A percentile compares a stretch with the other conserved stretches of the same genome.
Conservation (phyloP, 2,888 invertebrate species). For the Eilema griseolum region DNA sequence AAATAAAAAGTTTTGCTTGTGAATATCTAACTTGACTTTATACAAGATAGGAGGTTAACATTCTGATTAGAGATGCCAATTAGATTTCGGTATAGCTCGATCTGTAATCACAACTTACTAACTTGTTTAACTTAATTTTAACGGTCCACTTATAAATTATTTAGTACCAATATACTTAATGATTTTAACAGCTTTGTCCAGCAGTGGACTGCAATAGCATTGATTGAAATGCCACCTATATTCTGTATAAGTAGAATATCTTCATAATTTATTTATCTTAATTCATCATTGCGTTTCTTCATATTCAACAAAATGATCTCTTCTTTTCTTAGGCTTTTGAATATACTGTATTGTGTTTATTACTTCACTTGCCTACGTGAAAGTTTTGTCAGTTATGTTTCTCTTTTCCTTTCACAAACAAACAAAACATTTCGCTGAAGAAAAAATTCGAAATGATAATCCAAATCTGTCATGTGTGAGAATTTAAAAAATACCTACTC, state of each 20-base stretch:
- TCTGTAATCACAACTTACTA: background rate
- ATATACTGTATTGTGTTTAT: constrained; percentile 3
- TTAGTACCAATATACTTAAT: no score
- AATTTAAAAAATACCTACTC: constrained; percentile 23
- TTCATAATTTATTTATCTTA: background rate
- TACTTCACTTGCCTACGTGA: background rate
- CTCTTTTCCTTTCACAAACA: background rate
- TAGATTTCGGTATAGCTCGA: background rate
- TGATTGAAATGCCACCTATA: no score
- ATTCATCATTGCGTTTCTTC: background rate
- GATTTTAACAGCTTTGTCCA: no score
- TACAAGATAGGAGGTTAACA: background rate
- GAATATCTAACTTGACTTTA: background rate
- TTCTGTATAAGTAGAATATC: background rate
- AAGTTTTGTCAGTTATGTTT: constrained; percentile 10
- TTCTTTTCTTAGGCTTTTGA: background rate
- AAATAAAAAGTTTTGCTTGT: no score
- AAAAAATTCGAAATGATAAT: constrained; percentile 1
- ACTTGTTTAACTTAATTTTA: background rate
- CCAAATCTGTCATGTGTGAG: constrained; percentile 18
- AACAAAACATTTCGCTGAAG: background rate
- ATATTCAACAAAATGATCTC: background rate
- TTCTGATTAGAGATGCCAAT: background rate
- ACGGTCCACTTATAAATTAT: no score
- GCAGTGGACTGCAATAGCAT: no score